Evolutionary conservation across 1,140 invertebrate species (phyloP).

Genomic region (Odontomachus brunneus): DNA sequence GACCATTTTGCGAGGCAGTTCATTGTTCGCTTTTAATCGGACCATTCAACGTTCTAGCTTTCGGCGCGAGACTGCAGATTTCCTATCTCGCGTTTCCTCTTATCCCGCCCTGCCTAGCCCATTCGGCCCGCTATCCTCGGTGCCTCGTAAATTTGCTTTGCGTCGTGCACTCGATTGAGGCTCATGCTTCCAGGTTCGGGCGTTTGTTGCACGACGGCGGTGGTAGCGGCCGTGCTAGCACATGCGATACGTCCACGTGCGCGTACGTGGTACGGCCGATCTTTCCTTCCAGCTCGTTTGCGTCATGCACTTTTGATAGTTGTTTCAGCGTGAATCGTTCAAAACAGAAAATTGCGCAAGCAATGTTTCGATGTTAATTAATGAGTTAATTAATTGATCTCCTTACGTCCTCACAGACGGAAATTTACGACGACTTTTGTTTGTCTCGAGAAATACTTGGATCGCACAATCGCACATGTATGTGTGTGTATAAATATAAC

Average conservation of each 20-base stretch:
- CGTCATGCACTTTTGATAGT: background rate
- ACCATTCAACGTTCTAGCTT: conserved; percentile 71
- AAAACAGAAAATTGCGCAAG: background rate
- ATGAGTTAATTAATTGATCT: no score
- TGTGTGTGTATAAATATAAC: background rate
- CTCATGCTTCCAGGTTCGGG: conserved; percentile 49
- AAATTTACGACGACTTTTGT: no score
- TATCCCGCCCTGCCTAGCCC: background rate
- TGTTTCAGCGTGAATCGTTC: background rate
- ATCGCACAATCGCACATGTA: no score
- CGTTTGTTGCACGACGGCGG: conserved; percentile 32
- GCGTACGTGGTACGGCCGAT: background rate
- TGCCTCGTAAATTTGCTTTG: conserved; percentile 72
- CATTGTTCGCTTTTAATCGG: conserved; percentile 78
- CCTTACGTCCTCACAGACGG: no score
- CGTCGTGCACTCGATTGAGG: conserved; percentile 47
- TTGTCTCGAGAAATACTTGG: no score
- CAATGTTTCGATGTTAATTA: background rate
- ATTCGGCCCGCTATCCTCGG: conserved; percentile 24
- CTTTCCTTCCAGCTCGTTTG: background rate
- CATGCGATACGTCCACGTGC: background rate
- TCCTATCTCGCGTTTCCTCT: conserved; percentile 24
- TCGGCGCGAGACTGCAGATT: conserved; percentile 35
- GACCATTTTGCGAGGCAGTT: conserved; percentile 44
- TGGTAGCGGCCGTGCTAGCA: conserved; percentile 13